Evolutionary conservation across 2,888 invertebrate species (phyloP), one percentile per base, ranked within the genome.

Genomic region (Parthenolecanium corni): DNA sequence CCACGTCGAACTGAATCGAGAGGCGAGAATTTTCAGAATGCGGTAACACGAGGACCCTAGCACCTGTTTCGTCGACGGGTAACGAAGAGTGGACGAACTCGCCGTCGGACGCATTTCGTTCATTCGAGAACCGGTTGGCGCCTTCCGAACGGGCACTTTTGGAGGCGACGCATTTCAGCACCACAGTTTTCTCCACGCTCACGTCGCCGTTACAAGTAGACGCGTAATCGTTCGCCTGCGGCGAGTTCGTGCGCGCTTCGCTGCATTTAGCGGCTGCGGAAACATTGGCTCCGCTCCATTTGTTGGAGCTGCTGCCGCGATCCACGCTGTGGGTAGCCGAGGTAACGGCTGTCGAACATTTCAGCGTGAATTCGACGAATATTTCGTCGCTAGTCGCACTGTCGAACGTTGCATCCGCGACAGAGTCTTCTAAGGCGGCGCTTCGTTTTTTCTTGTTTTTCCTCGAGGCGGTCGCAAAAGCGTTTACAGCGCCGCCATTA

Each of bases 281-380:
- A 31, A 9, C 9, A 31, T 4, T 6, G 5, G 4, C 9, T 20
- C 31, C 57, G 57, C 46, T 44, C 20, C 24, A 24, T 23, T 21
- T 47, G 24, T 24, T 20, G 31, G 31, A 46, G 25, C 25, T 24
- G 16, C 44, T 57, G 31, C 31, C 44, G 5, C 18, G 3, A 12
- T 6, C 4, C 5, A 44, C 12, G 44, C 16, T 44, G 4, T 4
- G 5, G 31, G 31, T 31, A 9, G 31, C 4, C 44, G 56, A 24
- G 14, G 52, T 24, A 3, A 25, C 5, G 40, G 21, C 36, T 1
- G 42, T n/a, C 14, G 56, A 25, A 21, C 46, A 52, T 25, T 62
- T 62, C 47, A 54, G 1, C 18, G 63, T 63, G 23, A 53, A 63
- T 46, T 63, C 53, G 38, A 54, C 36, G 47, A 53, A 63, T 23